A percentile compares a stretch with the other conserved stretches of the same genome.
phyloP scores from a whole-genome alignment of 2,888 invertebrate genomes.

The Poecilus cupreus region DNA sequence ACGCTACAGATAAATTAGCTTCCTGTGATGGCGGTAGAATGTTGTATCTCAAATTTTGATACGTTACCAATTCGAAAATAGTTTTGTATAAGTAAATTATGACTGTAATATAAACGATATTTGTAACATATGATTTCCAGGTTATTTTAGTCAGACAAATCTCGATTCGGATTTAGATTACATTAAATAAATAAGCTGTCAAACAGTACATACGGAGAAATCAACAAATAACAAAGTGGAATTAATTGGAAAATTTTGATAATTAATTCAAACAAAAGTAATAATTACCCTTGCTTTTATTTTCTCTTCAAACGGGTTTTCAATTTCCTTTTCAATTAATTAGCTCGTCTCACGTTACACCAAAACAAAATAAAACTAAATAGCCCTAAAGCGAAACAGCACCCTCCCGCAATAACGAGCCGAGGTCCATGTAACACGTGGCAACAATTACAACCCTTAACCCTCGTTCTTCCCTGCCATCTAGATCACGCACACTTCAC shows the following conservation, averaged over 20 bases:
- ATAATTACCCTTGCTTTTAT: not conserved
- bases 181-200: no score
- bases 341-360: not conserved
- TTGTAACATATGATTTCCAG: no score
- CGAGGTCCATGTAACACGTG: not conserved
- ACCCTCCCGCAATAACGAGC: not conserved
- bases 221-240: no score
- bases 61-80: no score
- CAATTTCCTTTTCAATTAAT: slow-evolving; percentile 21
- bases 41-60: no score
- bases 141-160: no score
- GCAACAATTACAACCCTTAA: slow-evolving; percentile 13
- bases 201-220: no score
- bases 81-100: no score
- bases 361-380: slow-evolving; percentile 11
- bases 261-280: not conserved
- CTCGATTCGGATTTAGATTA: no score
- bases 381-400: slow-evolving; percentile 7
- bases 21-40: no score
- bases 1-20: no score
- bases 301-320: not conserved
- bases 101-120: no score
- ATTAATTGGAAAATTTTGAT: not conserved
- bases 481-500: not conserved
- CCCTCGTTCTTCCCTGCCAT: not conserved